phyloP scores from a whole-genome alignment of 2,888 invertebrate species.

The Aporophyla lueneburgensis region DNA sequence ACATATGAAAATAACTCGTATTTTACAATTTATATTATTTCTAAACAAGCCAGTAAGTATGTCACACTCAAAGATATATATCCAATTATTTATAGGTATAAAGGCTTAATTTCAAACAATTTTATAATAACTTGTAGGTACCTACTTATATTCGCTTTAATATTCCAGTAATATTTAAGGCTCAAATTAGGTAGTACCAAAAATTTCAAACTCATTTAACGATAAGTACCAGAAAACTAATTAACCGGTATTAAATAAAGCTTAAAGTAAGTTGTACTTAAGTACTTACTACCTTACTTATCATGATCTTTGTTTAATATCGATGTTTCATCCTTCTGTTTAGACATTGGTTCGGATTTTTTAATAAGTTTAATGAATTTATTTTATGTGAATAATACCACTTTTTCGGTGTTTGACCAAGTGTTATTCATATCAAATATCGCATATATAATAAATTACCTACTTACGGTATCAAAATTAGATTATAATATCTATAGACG shows the following conservation, averaged over 20 bases:
- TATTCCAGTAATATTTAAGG: conserved; percentile 31
- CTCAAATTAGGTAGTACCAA: conserved; percentile 17
- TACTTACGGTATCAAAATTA: background rate
- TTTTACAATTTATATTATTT: background rate
- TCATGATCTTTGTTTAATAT: conserved; percentile 23
- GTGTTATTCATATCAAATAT: background rate
- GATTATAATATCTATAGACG: no score
- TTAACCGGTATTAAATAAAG: conserved; percentile 34
- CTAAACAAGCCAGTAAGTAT: background rate
- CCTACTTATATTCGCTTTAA: conserved; percentile 24
- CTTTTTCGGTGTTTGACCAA: background rate
- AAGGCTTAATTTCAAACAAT: background rate
- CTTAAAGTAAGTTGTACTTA: conserved; percentile 6
- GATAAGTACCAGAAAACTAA: conserved; percentile 44
- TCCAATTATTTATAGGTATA: background rate
- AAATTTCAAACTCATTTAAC: conserved; percentile 40
- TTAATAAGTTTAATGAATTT: background rate
- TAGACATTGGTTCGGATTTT: background rate
- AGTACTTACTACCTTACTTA: conserved; percentile 31
- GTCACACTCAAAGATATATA: background rate
- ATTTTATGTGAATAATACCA: background rate
- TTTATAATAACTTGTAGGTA: background rate
- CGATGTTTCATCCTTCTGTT: background rate
- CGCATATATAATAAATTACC: background rate
- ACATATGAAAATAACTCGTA: background rate